These are phyloP conservation scores for Trilocha varians DNA, from an alignment of 2,888 invertebrate species.

Conservation along the genomic window DNA sequence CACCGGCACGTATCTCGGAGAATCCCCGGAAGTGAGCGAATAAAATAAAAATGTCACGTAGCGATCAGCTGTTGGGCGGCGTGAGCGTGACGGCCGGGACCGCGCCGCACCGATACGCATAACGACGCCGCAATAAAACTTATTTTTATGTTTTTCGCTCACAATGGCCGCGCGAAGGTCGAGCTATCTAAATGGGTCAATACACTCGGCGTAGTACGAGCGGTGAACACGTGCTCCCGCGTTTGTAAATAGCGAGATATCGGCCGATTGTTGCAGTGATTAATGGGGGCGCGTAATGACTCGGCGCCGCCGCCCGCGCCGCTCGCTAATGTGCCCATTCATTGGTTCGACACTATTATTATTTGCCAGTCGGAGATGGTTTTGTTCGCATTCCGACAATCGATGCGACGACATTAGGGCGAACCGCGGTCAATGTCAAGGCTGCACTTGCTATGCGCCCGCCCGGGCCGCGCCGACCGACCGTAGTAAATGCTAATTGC, in stretches of 20 bases:
- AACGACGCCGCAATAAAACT: conserved; percentile 73
- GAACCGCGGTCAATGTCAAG: conserved; percentile 60
- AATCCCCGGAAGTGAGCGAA: conserved; percentile 71
- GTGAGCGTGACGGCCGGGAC: conserved; percentile 28
- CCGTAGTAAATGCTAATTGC: conserved; percentile 46
- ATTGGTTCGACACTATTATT: conserved; percentile 65
- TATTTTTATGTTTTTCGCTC: conserved; percentile 74
- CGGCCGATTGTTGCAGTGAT: conserved; percentile 74
- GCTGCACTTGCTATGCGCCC: conserved; percentile 61
- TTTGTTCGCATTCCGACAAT: conserved; percentile 59
- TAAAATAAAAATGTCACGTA: conserved; percentile 74
- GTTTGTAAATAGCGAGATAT: conserved; percentile 74
- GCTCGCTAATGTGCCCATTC: conserved; percentile 67
- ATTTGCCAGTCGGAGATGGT: conserved; percentile 56
- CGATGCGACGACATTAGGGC: conserved; percentile 62
- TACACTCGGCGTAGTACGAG: conserved; percentile 71
- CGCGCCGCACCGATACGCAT: conserved; percentile 64
- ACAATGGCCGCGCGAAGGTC: conserved; percentile 74
- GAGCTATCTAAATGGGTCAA: conserved; percentile 74
- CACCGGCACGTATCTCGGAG: conserved; percentile 69
- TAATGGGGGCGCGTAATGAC: conserved; percentile 72
- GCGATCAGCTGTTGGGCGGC: conserved; percentile 70
- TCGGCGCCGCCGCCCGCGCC: conserved; percentile 52
- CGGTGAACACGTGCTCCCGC: conserved; percentile 69
- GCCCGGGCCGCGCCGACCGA: conserved; percentile 23